Conservation (phyloP, 2,888 invertebrate species). For the Volucella bombylans region DNA sequence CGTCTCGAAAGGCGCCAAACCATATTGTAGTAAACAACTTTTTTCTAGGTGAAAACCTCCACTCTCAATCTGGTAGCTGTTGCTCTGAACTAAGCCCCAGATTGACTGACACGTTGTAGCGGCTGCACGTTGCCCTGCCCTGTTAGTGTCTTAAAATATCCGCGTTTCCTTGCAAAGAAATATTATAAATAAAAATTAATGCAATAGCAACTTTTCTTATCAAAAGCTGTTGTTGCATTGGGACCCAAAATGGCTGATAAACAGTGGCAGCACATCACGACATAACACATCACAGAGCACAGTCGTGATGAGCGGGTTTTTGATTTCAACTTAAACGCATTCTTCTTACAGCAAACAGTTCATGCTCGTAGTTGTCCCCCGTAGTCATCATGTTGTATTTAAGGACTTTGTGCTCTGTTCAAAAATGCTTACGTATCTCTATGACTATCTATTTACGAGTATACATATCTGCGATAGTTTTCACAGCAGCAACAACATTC, state of each 20-base stretch:
- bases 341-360: not conserved
- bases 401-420: constrained; percentile 39
- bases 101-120: constrained; percentile 27
- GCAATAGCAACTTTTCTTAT: constrained; percentile 12
- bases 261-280: not conserved
- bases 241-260: constrained; percentile 43
- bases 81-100: constrained; percentile 10
- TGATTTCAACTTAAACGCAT: not conserved
- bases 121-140: constrained; percentile 15
- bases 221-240: constrained; percentile 12
- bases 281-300: constrained; percentile 1
- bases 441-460: not conserved
- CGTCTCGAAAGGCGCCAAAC: constrained; percentile 28
- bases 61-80: constrained; percentile 22
- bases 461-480: constrained; percentile 1
- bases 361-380: not conserved
- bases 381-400: constrained; percentile 2
- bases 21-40: constrained; percentile 26
- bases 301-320: not conserved
- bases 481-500: not conserved
- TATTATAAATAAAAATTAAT: not conserved
- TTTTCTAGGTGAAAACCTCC: constrained; percentile 45
- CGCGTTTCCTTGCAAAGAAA: not conserved
- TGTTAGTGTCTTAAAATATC: not conserved
- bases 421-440: constrained; percentile 5